Base-by-base conservation (phyloP, 2,888 invertebrate species). In the Machimus atricapillus region DNA sequence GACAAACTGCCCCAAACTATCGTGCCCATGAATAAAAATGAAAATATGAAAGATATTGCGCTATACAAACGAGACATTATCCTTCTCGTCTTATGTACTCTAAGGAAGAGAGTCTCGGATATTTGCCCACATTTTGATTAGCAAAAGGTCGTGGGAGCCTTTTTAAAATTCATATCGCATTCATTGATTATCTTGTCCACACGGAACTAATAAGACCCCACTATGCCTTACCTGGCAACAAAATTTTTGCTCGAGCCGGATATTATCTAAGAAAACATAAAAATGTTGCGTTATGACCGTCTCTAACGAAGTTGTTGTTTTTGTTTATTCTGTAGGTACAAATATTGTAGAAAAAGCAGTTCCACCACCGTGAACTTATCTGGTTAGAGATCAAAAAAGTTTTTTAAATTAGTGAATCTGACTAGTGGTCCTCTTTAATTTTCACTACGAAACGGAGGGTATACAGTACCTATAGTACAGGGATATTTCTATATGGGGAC, bases 101-200 rank as follows among this genome's bases (percentile, higher is more conserved):
- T 12, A 14, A 79, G 19, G 79, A 6, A 43, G 76, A 76, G 7
- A 27, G 23, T 37, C 40, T 43, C 0, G 43, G n/a, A 56, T 81
- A 81, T 81, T 56, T 83, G 9, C 40, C 66, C 52, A 73, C 31
- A 46, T 73, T 83, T 83, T 83, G 83, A 83, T 83, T 66, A 83
- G 37, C 58, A 31, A 19, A 74, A 46, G 74, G 76, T 34, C 34
- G 27, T 31, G 46, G 31, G 2, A 85, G 34, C 40, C 76, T 76
- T 46, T 85, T 85, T 74, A 85, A 85, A 85, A 85, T 85, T 85
- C 85, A 85, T 85, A 43, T 31, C 85, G 52, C 85, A 85, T 85
- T 74, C 74, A 40, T 85, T 85, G 85, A 85, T 85, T 85, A 85
- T 74, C 85, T 74, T 85, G 85, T 85, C 85, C 85, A 74, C 76